Evolutionary conservation across 2,888 invertebrate genomes (phyloP).

Genomic region (Ferrisia virgata): DNA sequence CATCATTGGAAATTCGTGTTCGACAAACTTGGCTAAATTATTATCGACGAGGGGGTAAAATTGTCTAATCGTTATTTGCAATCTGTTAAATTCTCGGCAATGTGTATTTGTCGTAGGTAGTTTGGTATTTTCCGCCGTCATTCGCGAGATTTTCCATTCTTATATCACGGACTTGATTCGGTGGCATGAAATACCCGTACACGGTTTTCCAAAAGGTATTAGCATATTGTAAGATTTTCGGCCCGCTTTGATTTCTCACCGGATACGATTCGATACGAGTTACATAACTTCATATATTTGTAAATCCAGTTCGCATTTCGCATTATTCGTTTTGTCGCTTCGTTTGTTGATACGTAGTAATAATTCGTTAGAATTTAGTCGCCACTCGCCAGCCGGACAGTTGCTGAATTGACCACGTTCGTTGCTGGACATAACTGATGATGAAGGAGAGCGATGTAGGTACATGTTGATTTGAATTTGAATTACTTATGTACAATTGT

Average conservation of each 20-base stretch:
- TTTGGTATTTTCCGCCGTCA: neutral
- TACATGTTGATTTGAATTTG: neutral
- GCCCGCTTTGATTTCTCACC: neutral
- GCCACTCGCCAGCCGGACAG: no score
- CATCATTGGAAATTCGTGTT: neutral
- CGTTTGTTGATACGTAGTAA: neutral
- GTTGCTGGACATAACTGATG: no score
- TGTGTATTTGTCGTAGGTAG: neutral
- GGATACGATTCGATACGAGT: neutral
- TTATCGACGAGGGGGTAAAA: neutral
- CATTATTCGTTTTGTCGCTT: neutral
- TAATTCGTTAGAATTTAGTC: neutral
- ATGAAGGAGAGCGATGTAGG: neutral
- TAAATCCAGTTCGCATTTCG: neutral
- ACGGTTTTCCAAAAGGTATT: neutral
- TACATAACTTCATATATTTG: neutral
- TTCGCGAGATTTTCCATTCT: neutral
- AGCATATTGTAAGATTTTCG: neutral
- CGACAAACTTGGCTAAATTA: neutral
- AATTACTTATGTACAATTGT: no score
- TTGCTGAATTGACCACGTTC: neutral
- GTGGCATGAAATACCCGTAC: neutral
- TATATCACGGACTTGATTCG: neutral
- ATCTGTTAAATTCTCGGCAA: no score
- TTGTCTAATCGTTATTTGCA: neutral